Percentiles rank a stretch among this genome's conserved stretches.
Evolutionary conservation across 2,888 invertebrate species (phyloP).

Genomic region (Phasia obesa): DNA sequence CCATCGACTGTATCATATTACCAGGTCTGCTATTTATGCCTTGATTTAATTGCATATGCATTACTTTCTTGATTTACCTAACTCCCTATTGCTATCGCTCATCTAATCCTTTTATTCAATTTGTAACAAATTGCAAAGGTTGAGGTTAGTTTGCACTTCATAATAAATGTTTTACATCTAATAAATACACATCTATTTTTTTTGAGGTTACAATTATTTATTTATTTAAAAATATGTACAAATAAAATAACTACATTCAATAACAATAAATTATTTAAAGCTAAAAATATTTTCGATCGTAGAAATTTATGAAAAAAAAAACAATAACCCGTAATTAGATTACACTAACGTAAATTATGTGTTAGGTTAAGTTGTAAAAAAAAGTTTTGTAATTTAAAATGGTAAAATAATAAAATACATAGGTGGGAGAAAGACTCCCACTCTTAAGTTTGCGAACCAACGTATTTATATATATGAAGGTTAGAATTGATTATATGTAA

Average conservation of each 20-base stretch:
- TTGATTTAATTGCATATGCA: no score
- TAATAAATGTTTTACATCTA: conserved; percentile 32
- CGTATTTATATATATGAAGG: no score
- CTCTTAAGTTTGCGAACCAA: no score
- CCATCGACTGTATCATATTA: no score
- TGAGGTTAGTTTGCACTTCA: conserved; percentile 41
- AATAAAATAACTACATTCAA: conserved; percentile 14
- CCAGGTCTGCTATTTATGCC: no score
- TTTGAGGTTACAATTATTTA: conserved; percentile 9
- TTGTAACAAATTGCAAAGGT: background rate
- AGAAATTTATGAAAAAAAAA: background rate
- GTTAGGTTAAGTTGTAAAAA: background rate
- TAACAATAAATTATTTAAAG: conserved; percentile 34
- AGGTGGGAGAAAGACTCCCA: no score
- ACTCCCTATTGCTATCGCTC: background rate
- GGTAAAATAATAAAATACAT: background rate
- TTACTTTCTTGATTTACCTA: no score
- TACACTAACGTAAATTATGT: background rate
- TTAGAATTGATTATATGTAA: no score
- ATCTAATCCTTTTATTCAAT: background rate
- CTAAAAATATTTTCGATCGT: no score
- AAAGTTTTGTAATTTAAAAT: background rate
- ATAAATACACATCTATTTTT: conserved; percentile 12
- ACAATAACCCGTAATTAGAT: background rate
- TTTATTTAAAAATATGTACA: conserved; percentile 1